Evolutionary conservation across 2,888 invertebrate genomes (phyloP).

Genomic region (Loripinus fragilis): DNA sequence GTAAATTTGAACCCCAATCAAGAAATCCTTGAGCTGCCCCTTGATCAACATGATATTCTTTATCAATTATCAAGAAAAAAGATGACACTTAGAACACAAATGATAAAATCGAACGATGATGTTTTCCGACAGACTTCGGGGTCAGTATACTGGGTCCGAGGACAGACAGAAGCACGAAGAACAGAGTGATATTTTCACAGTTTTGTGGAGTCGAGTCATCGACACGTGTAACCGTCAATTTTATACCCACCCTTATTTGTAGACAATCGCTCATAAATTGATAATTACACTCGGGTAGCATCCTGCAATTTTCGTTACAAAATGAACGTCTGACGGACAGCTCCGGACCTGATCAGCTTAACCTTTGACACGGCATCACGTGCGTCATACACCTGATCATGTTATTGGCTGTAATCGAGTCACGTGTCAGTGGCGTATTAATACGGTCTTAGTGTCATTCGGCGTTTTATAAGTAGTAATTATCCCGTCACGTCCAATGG

Average conservation of each 20-base stretch:
- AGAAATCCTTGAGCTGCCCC: too few relatives aligned
- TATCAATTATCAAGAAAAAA: too few relatives aligned
- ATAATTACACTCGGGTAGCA: neutral
- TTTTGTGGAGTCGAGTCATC: neutral
- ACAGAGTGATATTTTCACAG: too few relatives aligned
- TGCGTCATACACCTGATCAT: slow-evolving; percentile 46
- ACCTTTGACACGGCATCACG: slow-evolving; percentile 36
- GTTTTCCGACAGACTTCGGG: too few relatives aligned
- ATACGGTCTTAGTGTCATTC: slow-evolving; percentile 43
- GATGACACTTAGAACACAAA: too few relatives aligned
- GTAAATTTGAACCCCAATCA: too few relatives aligned
- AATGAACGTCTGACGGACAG: neutral
- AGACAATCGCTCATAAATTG: neutral
- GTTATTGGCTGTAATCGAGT: slow-evolving; percentile 22
- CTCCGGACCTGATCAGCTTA: slow-evolving; percentile 7
- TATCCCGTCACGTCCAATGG: slow-evolving; percentile 29
- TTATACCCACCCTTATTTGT: neutral
- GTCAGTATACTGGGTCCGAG: too few relatives aligned
- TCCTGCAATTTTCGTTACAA: neutral
- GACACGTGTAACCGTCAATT: neutral
- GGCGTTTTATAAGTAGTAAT: slow-evolving; percentile 32
- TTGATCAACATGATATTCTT: too few relatives aligned
- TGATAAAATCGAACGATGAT: too few relatives aligned
- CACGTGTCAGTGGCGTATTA: slow-evolving; percentile 47
- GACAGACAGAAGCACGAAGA: too few relatives aligned